Evolutionary conservation across 2,888 invertebrate species (phyloP), one percentile per base, ranked within the genome.

Genomic region (Nymphalis urticae): DNA sequence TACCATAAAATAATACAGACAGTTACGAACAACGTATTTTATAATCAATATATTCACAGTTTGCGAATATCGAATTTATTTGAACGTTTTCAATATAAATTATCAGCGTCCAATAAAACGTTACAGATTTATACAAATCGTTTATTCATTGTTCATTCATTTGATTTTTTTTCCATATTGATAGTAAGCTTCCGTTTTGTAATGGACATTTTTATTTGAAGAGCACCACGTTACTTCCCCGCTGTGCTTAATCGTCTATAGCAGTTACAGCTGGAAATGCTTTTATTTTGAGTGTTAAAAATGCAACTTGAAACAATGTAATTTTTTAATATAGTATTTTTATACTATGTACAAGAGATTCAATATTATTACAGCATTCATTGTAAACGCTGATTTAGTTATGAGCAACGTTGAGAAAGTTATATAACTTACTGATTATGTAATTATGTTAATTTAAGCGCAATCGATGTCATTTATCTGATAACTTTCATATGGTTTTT

Each of bases 191-290:
- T 56, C 66, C 69, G 54, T 60, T 66, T 54, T 59, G 67, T 72
- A 67, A 70, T 65, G 64, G 72, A 58, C 58, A 63, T 70, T 72
- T 72, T 72, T 72, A 72, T 72, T 72, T 70, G 64, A 56, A 62
- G 51, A 62, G 27, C 64, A 58, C 61, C 53, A 62, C 64, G 56
- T 59, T 70, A 70, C 69, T 73, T 54, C 62, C 71, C 64, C 54
- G 53, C 21, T 67, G 62, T 70, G 70, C 65, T 74, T 68, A 74
- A 74, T 73, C 64, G 73, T 64, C 71, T 71, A 67, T 67, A 72
- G 58, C 71, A 47, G 47, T 69, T 66, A 56, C n/a, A 59, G 21
- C 54, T 58, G 58, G 50, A 32, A 59, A 65, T 51, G 62, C 58
- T 53, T 69, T 69, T 66, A 48, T 71, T 62, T 63, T 36, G 48